Conservation (phyloP, 2,888 invertebrate species). For the Netelia virgata region DNA sequence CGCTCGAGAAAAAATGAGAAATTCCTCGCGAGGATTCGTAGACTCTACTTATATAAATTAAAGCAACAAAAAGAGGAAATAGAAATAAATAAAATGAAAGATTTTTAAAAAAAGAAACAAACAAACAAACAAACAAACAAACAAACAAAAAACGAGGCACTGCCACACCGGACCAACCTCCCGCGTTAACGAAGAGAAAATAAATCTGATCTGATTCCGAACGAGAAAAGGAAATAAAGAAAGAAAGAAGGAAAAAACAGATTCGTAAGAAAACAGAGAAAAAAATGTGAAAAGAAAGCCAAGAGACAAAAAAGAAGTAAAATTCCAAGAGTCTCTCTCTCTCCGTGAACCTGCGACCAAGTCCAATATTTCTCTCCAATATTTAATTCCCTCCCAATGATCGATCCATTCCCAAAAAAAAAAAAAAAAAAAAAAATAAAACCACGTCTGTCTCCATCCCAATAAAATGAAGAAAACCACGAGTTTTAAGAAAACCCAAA, state of each 20-base stretch:
- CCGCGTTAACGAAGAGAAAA: conserved; percentile 56
- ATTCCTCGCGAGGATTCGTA: conserved; percentile 40
- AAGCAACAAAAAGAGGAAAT: too few species aligned
- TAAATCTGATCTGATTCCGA: conserved; percentile 44
- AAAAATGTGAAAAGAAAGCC: neutral
- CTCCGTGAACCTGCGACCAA: conserved; percentile 47
- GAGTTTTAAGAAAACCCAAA: conserved; percentile 44
- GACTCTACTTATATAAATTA: conserved; percentile 54
- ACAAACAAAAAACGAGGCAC: conserved; percentile 68
- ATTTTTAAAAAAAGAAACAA: too few species aligned
- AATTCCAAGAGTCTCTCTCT: neutral
- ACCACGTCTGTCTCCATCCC: conserved; percentile 37
- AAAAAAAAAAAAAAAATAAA: neutral
- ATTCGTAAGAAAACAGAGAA: conserved; percentile 14
- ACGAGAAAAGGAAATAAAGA: conserved; percentile 22
- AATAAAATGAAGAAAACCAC: conserved; percentile 28
- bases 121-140: neutral
- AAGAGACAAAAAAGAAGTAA: neutral
- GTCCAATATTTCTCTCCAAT: conserved; percentile 57
- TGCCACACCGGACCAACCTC: conserved; percentile 74
- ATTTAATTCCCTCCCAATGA: conserved; percentile 43
- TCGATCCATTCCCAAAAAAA: conserved; percentile 13
- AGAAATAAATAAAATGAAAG: too few species aligned
- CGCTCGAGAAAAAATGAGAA: conserved; percentile 33
- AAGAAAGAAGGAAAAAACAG: neutral